These are phyloP conservation scores for Strigamia maritima DNA, from an alignment of 2,888 invertebrate species.

Conservation along the genomic window DNA sequence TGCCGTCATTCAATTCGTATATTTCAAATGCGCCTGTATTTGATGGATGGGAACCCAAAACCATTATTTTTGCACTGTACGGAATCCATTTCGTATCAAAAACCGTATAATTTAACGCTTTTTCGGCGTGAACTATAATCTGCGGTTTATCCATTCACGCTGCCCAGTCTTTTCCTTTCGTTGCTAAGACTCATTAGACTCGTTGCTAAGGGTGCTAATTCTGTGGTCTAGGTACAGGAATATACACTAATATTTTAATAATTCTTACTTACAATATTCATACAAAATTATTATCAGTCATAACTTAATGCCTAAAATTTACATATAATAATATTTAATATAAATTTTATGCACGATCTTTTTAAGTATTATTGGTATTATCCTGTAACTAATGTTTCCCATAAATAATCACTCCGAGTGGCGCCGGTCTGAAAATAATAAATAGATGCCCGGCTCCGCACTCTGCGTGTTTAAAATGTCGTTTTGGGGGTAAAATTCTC, in stretches of 20 bases:
- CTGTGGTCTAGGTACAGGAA: not conserved
- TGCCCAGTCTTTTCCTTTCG: not conserved
- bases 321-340: no score
- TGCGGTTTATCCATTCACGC: constrained; percentile 73
- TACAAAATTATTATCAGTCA: no score
- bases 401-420: not conserved
- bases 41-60: constrained; percentile 78
- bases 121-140: constrained; percentile 81
- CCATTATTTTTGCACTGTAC: constrained; percentile 86
- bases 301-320: no score
- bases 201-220: not conserved
- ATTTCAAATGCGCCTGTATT: constrained; percentile 78
- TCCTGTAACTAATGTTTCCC: not conserved
- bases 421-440: not conserved
- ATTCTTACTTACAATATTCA: no score
- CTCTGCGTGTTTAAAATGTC: not conserved
- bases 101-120: constrained; percentile 75
- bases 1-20: constrained; percentile 61
- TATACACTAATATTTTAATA: not conserved
- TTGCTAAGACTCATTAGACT: not conserved
- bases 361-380: not conserved
- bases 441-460: not conserved
- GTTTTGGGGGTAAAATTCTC: not conserved
- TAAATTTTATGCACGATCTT: no score
- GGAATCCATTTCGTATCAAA: constrained; percentile 97